Base-by-base conservation (phyloP, 2,797 vertebrate species). In the Coracias cyanogaster region DNA sequence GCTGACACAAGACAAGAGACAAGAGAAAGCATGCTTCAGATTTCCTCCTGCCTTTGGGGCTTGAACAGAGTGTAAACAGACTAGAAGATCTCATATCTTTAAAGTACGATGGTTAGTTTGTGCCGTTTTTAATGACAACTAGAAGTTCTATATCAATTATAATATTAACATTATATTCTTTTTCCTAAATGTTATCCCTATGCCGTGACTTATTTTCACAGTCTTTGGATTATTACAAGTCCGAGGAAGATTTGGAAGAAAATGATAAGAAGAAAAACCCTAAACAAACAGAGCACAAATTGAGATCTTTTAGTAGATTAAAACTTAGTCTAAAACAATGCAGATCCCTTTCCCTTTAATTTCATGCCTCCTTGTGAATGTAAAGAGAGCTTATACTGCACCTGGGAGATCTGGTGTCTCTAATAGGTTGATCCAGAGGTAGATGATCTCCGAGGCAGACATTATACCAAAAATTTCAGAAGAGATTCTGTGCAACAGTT, bases 391-490 rank as follows among this genome's bases (percentile, higher is more conserved):
- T 66, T 49, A 48, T n/a, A 35, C 57, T 81, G 39, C 57, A 97
- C 95, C 94, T 96, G 94, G 78, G 33, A 43, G 93, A 70, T 15
- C 82, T 55, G 1, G 74, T 95, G 31, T 96, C 95, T 9, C 31
- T 80, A 58, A 97, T 35, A 52, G 76, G 73, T 43, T 60, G 35
- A 41, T 96, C 81, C 41, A 93, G 54, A 46, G 96, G 90, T 15
- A 96, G 33, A 19, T 14, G 86, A 46, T 97, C 48, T 57, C 97
- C 86, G 15, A 96, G 88, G 48, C 94, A 95, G 51, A 66, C 86
- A 2, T 96, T 97, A 92, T 94, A 96, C 8, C 94, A 91, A 28
- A 95, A 96, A 55, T 52, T 92, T 39, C n/a, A 20, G 46, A 97
- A 97, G 37, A 97, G 86, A 24, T 94, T 67, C 84, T 95, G 52